These are phyloP conservation scores for Colius striatus DNA, from an alignment of 2,113 vertebrate species.

Conservation along the genomic window DNA sequence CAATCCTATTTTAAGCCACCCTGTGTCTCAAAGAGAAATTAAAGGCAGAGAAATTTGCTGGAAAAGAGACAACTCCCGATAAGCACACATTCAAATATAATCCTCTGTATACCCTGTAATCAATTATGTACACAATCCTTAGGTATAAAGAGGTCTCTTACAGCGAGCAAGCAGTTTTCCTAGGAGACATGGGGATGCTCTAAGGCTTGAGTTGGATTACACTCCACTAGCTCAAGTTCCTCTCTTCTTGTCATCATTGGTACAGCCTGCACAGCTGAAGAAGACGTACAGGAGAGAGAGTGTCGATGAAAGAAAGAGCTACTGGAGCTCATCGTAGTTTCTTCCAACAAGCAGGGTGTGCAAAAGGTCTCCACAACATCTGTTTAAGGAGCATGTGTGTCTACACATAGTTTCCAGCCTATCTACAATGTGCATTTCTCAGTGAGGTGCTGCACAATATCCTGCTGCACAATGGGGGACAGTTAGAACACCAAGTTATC, in stretches of 20 bases:
- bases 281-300: background rate
- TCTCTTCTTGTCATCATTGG: background rate
- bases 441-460: background rate
- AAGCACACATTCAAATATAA: background rate
- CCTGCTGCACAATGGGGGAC: background rate
- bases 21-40: background rate
- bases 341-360: background rate
- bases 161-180: background rate
- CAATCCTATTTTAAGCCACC: background rate
- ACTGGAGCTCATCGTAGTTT: background rate
- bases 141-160: background rate
- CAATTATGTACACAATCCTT: background rate
- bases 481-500: background rate
- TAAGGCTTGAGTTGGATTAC: background rate
- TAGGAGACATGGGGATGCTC: background rate
- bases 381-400: accelerated
- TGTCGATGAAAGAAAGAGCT: background rate
- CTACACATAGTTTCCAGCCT: background rate
- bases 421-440: background rate
- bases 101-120: background rate
- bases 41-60: background rate
- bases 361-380: background rate
- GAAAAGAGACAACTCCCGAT: background rate
- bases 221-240: background rate
- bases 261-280: background rate